Percentiles rank a stretch among this genome's conserved stretches.
These are phyloP conservation scores for Pelecanus crispus DNA, from an alignment of 2,113 vertebrate genomes.

Conservation along the genomic window DNA sequence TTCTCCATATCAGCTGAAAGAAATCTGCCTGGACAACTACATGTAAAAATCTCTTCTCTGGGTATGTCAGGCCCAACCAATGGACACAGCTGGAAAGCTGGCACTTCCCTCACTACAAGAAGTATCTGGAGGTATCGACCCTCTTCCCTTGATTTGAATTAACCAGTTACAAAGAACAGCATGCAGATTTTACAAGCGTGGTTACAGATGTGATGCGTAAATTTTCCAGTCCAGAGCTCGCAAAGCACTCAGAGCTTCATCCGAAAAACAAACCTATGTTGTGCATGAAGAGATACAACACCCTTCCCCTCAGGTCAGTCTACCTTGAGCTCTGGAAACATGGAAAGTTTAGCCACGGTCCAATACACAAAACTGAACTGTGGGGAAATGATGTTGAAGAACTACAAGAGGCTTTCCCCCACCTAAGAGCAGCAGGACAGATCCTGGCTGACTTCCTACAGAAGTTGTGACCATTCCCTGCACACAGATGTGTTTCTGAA, in stretches of 20 bases:
- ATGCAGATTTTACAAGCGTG: background rate
- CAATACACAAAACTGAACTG: background rate
- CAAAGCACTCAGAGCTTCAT: background rate
- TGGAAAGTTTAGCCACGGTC: background rate
- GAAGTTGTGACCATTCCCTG: accelerated
- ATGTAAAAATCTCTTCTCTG: background rate
- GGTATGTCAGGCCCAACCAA: background rate
- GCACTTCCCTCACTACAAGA: background rate
- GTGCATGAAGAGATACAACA: background rate
- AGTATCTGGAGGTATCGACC: background rate
- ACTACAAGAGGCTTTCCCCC: background rate
- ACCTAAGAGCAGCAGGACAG: background rate
- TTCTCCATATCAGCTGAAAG: background rate
- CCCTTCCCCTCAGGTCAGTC: background rate
- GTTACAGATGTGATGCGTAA: background rate
- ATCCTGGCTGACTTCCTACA: background rate
- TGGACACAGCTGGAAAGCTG: background rate
- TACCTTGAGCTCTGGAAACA: background rate
- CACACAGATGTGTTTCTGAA: background rate
- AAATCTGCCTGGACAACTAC: too few species aligned
- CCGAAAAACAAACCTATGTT: background rate
- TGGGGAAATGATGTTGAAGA: background rate
- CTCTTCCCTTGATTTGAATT: background rate
- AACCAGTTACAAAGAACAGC: background rate
- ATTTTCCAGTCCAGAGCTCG: background rate